phyloP scores from a whole-genome alignment of 2,797 vertebrate species.

The Steatocranus sp. region DNA sequence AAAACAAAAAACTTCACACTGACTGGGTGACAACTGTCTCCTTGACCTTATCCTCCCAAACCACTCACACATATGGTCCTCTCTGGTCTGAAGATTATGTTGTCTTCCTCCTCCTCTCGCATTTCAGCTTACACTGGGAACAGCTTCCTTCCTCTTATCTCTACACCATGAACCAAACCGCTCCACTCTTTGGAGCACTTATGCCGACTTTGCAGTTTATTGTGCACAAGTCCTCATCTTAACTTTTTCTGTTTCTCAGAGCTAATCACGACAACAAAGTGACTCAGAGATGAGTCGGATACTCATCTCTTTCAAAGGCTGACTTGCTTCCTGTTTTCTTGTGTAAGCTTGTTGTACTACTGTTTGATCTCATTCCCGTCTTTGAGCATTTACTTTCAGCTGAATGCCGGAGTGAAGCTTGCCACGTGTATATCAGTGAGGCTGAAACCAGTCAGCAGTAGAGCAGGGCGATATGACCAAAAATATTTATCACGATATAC shows the following conservation, averaged over 20 bases:
- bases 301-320: constrained; percentile 29
- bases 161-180: neutral
- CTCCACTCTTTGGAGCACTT: neutral
- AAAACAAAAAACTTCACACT: neutral
- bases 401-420: neutral
- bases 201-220: constrained; percentile 4
- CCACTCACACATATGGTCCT: constrained; percentile 3
- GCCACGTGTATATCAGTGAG: neutral
- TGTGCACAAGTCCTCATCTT: constrained; percentile 22
- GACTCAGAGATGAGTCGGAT: constrained; percentile 20
- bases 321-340: constrained; percentile 8
- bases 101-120: neutral
- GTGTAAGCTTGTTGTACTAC: neutral
- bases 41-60: neutral
- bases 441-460: neutral
- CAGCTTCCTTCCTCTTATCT: neutral
- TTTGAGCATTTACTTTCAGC: neutral
- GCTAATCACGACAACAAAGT: neutral
- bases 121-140: neutral
- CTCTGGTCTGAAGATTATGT: neutral
- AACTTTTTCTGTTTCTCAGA: neutral
- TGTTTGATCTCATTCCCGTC: constrained; percentile 14
- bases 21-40: neutral
- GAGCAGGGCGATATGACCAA: too few relatives aligned
- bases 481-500: too few relatives aligned